Conservation (phyloP, 2,797 vertebrate genomes). For the Orestias chungarensis region DNA sequence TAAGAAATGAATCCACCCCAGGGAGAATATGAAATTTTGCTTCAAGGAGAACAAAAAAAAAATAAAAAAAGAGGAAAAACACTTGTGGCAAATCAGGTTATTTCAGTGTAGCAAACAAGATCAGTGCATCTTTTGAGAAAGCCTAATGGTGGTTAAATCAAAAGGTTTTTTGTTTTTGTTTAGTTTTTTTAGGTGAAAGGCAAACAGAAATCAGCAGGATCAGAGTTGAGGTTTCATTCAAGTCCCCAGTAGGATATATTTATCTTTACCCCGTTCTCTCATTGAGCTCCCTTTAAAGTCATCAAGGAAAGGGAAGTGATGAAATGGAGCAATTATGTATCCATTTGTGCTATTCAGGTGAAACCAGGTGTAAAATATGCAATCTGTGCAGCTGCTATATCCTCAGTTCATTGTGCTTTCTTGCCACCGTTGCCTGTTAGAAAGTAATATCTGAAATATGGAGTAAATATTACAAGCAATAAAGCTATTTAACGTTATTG, state of each 20-base stretch:
- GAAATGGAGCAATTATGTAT: constrained; percentile 80
- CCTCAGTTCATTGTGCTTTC: constrained; percentile 66
- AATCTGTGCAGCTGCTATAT: constrained; percentile 79
- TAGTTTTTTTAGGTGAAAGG: constrained; percentile 48
- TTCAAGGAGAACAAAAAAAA: constrained; percentile 61
- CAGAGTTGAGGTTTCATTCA: constrained; percentile 52
- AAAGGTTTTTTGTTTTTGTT: constrained; percentile 20
- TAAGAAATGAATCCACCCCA: constrained; percentile 58
- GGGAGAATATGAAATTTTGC: constrained; percentile 54
- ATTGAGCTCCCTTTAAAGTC: constrained; percentile 69
- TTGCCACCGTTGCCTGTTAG: constrained; percentile 78
- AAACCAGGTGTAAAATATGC: constrained; percentile 82
- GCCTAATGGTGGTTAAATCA: constrained; percentile 58
- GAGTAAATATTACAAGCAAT: constrained; percentile 63
- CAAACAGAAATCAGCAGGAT: constrained; percentile 67
- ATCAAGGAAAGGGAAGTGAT: constrained; percentile 72
- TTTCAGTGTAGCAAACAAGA: constrained; percentile 61
- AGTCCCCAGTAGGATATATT: constrained; percentile 61
- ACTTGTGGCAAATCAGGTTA: constrained; percentile 47
- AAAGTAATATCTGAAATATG: constrained; percentile 70
- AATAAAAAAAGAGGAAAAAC: constrained; percentile 18
- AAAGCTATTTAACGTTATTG: constrained; percentile 64
- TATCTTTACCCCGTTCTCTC: constrained; percentile 58
- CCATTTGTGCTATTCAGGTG: constrained; percentile 79
- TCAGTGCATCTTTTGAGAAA: constrained; percentile 38